Evolutionary conservation across 30 jellyfish, hydroid and myxozoan species (phyloP).

Genomic region (Aurelia coerulea): DNA sequence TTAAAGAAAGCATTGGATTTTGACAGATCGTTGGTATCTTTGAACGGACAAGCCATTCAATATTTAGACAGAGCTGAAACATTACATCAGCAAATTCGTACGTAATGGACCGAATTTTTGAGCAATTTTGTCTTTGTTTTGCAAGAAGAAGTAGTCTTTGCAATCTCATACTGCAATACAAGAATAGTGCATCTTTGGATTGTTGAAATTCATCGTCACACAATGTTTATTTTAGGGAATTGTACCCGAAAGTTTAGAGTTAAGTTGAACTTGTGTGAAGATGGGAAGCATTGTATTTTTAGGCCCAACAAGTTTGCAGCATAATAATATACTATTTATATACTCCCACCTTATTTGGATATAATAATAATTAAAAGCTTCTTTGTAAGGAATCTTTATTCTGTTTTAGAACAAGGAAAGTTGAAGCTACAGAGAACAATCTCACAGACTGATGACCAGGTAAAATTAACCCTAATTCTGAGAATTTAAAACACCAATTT

Average conservation of each 20-base stretch:
- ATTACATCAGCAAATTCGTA: constrained; percentile 52
- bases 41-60: constrained; percentile 73
- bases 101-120: neutral
- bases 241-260: neutral
- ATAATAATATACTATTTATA: too few relatives aligned
- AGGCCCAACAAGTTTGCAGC: too few relatives aligned
- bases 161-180: too few relatives aligned
- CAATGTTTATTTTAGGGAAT: neutral
- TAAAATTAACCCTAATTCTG: neutral
- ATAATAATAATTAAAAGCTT: too few relatives aligned
- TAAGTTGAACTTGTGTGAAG: too few relatives aligned
- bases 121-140: too few relatives aligned
- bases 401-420: constrained; percentile 47
- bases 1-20: constrained; percentile 81
- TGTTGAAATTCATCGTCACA: neutral
- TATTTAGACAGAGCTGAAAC: constrained; percentile 88
- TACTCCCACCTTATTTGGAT: too few relatives aligned
- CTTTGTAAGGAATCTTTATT: too few relatives aligned
- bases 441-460: constrained; percentile 72
- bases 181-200: neutral
- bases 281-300: too few relatives aligned
- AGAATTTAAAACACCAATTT: too few relatives aligned
- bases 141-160: too few relatives aligned
- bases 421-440: constrained; percentile 30
- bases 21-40: constrained; percentile 26